These are phyloP conservation scores for Odontamblyopus rebecca DNA, from an alignment of 2,797 vertebrate species.

Conservation along the genomic window DNA sequence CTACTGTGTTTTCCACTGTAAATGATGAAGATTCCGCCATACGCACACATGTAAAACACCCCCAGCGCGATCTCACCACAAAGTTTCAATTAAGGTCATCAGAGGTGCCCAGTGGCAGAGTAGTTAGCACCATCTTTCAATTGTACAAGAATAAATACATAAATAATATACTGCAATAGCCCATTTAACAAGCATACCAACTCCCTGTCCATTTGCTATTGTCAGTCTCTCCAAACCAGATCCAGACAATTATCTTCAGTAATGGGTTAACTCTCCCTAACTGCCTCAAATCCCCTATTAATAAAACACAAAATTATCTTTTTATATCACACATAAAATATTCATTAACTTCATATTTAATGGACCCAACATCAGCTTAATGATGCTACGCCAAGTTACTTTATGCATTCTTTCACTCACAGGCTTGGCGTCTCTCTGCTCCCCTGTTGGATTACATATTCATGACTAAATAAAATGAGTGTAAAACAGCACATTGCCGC, in stretches of 20 bases:
- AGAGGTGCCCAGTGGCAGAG: too few relatives aligned
- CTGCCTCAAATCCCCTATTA: slow-evolving; percentile 2
- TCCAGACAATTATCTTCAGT: slow-evolving; percentile 3
- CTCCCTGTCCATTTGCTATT: neutral
- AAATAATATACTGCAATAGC: too few relatives aligned
- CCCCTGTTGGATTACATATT: slow-evolving; percentile 4
- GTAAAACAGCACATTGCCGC: neutral
- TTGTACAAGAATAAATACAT: too few relatives aligned
- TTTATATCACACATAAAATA: slow-evolving; percentile 21
- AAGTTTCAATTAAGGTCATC: too few relatives aligned
- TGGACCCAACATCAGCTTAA: slow-evolving; percentile 14
- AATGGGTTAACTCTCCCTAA: slow-evolving; percentile 9
- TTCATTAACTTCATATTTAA: slow-evolving; percentile 24
- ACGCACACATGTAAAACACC: too few relatives aligned
- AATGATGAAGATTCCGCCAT: too few relatives aligned
- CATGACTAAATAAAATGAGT: slow-evolving; percentile 10
- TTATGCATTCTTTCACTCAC: neutral
- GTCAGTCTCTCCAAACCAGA: neutral
- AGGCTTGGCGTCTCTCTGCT: neutral
- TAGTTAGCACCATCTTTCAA: too few relatives aligned
- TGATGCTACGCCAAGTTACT: neutral
- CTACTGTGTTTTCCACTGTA: too few relatives aligned
- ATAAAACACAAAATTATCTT: slow-evolving; percentile 10
- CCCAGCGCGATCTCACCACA: too few relatives aligned
- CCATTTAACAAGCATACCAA: neutral